phyloP scores from a whole-genome alignment of 2,113 vertebrate genomes.

The Danio rerio region GRCz12tu NC_133185.1:28137001-28137500 shows the following conservation, averaged over 20 bases:
- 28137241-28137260: not conserved
- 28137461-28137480: too few relatives aligned
- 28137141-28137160: constrained; percentile 46
- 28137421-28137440: too few relatives aligned
- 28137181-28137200: constrained; percentile 41
- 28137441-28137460: too few relatives aligned
- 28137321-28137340: too few relatives aligned
- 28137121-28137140: constrained; percentile 45
- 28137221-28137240: constrained; percentile 26
- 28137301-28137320: too few relatives aligned
- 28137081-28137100: constrained; percentile 37
- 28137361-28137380: too few relatives aligned
- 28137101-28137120: constrained; percentile 42
- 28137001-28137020: constrained; percentile 36
- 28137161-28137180: constrained; percentile 48
- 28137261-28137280: too few relatives aligned
- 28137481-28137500: too few relatives aligned
- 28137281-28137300: too few relatives aligned
- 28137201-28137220: constrained; percentile 43
- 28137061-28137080: constrained; percentile 9
- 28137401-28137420: too few relatives aligned
- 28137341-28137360: too few relatives aligned
- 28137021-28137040: constrained; percentile 8
- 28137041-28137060: constrained; percentile 31
- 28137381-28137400: too few relatives aligned